Base-by-base conservation (phyloP, 2,888 invertebrate species). In the Coecobrya sp. region DNA sequence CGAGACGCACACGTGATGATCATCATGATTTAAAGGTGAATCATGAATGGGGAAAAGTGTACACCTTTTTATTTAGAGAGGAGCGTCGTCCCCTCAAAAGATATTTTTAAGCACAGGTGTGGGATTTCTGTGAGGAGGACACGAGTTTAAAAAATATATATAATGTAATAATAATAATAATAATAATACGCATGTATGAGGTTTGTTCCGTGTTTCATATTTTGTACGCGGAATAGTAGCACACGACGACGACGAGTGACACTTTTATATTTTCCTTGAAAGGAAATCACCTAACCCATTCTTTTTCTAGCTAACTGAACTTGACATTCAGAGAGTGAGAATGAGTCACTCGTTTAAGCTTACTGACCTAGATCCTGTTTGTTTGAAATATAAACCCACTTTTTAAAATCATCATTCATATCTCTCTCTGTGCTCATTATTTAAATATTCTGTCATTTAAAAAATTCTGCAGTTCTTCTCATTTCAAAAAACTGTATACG, bases 301-400 rank as follows among this genome's bases (percentile, higher is more conserved):
- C 19, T 59, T n/a, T n/a, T n/a, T n/a, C n/a, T n/a, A n/a, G 10
- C 7, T 27, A 27, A 19, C 5, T 13, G 25, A 13, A 25, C 10
- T 27, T 65, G 65, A 25, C 65, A 11, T 65, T 65, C n/a, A n/a
- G n/a, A n/a, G n/a, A n/a, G n/a, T n/a, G n/a, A n/a, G n/a, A n/a
- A 19, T 65, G 65, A 65, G 4, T 27, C 25, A 65, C 7, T 27
- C 36, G 22, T 65, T 36, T 70, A 70, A 36, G 68, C 68, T n/a
- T 70, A 70, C n/a, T 70, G 68, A 70, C 68, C 68, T 8, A 70
- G 68, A 70, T 70, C 68, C 68, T 70, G 68, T 30, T n/a, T 70
- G 68, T 36, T 16, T 70, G 68, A n/a, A n/a, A 70, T 70, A 70
- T 25, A 59, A 65, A 65, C 65, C 25, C 65, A 65, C 25, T 11